Base-by-base conservation (phyloP, 2,888 invertebrate species). In the Leucoma salicis region DNA sequence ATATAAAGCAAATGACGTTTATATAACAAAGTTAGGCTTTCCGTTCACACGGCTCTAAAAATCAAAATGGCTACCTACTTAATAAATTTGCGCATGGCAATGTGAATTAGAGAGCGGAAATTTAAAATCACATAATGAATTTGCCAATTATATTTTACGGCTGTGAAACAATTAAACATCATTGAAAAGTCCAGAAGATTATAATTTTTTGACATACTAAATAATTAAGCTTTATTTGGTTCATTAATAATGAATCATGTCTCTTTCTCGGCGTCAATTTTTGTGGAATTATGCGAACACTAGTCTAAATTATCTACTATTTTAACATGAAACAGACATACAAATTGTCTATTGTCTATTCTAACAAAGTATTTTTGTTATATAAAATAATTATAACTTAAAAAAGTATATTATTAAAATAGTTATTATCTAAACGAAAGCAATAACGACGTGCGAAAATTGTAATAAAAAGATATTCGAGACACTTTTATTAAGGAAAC, bases 91-190 rank as follows among this genome's bases (percentile, higher is more conserved):
- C 49, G 29, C 46, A 33, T 43, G 38, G 18, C 48, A 48, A 37
- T 42, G 47, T 28, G 47, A 63, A 51, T 46, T 46, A 50, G 60
- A 63, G 49, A 60, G 47, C 56, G 53, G 50, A 56, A 45, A 53
- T 43, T 41, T 43, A 38, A 42, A 45, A 45, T 27, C 31, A n/a
- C n/a, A 31, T 29, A 11, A 57, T 46, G 50, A 49, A 49, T 39
- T 40, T 32, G 21, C 33, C 43, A 48, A 49, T 53, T 43, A 45
- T 33, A 43, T 50, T 41, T 51, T 39, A 42, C 27, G 10, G 8
- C 13, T 29, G 29, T 13, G 29, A 29, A 29, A 13, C 12, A 29
- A 13, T 29, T 29, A 13, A 21, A 21, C 6, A 6, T 8, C 21
- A 21, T 21, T 21, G 40, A 31, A 42, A 44, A 38, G 16, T 40